Evolutionary conservation across 1,140 invertebrate genomes (phyloP), one percentile per base, ranked within the genome.

Genomic region (Onthophagus taurus): DNA sequence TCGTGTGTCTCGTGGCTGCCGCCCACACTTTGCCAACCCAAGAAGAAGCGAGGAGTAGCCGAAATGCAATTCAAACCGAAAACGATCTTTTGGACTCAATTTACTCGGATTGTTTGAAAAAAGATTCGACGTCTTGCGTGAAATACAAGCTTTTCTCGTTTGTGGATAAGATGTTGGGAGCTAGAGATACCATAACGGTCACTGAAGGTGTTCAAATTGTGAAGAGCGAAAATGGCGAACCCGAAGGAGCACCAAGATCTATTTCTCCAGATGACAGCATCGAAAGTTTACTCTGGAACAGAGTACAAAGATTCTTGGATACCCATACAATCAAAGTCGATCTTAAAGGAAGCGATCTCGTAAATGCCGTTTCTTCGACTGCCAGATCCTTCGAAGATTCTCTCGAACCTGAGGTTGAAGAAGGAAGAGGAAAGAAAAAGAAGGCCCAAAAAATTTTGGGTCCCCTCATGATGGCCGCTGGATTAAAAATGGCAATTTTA

Each of bases 71-170:
- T 45, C 71, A 74, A 51, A 74, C 72, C 33, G 80, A 83, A 45
- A 84, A 83, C 54, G 83, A 89, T 50, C 71, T 85, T 17, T 72
- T 82, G 70, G 77, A 81, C 52, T 77, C 75, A 52, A 79, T 83
- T 52, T 78, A 85, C 60, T 73, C 70, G 48, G 84, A 89, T 51
- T 89, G 85, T 54, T 60, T 85, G 36, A 74, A 77, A 49, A 87
- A 86, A 64, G 83, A 87, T 56, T 83, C 83, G 1, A 75, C 82
- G 20, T 78, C 77, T 61, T 89, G 85, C 59, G 73, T 88, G 47
- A 88, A 87, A 61, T 83, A 85, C 69, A 88, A 87, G 60, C 73
- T 89, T 48, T 85, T 86, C 67, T 78, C 81, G 1, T 85, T 80
- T 62, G 80, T 87, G 18, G 85, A 88, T 65, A 85, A 86, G 60